Percentiles rank a stretch among this genome's conserved stretches.
These are phyloP conservation scores for Hippocampus barbouri DNA, from an alignment of 2,113 vertebrate species.

Conservation along the genomic window DNA sequence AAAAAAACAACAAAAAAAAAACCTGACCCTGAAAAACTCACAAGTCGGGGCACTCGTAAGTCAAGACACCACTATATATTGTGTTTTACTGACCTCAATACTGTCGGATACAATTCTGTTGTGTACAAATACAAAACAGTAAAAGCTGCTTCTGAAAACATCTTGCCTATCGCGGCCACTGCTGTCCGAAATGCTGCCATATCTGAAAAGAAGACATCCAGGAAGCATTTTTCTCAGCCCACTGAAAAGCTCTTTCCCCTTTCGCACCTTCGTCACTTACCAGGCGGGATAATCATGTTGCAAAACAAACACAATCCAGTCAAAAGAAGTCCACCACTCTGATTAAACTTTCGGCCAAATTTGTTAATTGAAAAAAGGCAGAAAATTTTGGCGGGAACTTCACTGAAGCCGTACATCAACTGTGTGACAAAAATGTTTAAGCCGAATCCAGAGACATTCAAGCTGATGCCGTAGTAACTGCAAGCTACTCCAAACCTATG, in stretches of 20 bases:
- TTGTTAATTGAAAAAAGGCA: constrained; percentile 40
- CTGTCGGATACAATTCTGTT: constrained; percentile 84
- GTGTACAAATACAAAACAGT: constrained; percentile 79
- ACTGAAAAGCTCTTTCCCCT: background rate
- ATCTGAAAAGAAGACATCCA: constrained; percentile 29
- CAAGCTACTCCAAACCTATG: constrained; percentile 47
- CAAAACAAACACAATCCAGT: constrained; percentile 43
- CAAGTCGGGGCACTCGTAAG: background rate
- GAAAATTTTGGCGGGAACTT: constrained; percentile 58
- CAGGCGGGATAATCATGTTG: constrained; percentile 39
- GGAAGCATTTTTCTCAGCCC: background rate
- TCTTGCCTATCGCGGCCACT: constrained; percentile 77
- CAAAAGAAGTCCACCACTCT: constrained; percentile 19
- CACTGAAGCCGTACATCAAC: constrained; percentile 60
- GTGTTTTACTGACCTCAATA: constrained; percentile 73
- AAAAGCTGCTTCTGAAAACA: constrained; percentile 82
- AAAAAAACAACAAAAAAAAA: no score
- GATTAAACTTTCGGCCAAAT: constrained; percentile 39
- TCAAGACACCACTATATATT: background rate
- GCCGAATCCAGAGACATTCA: constrained; percentile 61
- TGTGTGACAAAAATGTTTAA: constrained; percentile 66
- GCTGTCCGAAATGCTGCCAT: constrained; percentile 50
- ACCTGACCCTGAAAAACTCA: background rate
- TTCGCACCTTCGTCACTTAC: constrained; percentile 23
- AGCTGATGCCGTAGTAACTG: constrained; percentile 65